phyloP scores from a whole-genome alignment of 2,113 vertebrate species.

The Ceuthmochares aereus region DNA sequence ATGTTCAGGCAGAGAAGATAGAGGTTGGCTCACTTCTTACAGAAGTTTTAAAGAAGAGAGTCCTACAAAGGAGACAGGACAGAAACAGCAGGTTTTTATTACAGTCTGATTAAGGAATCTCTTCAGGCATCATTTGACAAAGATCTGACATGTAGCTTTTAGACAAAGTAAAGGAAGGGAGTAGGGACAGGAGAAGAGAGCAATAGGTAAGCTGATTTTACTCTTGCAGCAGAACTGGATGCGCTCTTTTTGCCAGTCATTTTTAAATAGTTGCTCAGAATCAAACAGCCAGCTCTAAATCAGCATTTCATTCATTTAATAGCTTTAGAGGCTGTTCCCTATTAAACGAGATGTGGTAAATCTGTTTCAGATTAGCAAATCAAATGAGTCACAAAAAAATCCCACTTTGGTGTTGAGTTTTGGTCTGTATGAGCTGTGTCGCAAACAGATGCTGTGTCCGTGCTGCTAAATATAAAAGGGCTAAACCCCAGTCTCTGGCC shows the following conservation, averaged over 20 bases:
- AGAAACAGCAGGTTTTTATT: not conserved
- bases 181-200: not conserved
- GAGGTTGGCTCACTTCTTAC: not conserved
- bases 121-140: not conserved
- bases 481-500: not conserved
- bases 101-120: not conserved
- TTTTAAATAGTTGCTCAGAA: slow-evolving; percentile 44
- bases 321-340: slow-evolving; percentile 36
- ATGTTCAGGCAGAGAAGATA: not conserved
- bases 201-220: not conserved
- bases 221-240: not conserved
- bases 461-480: not conserved
- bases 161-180: not conserved
- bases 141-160: accelerated
- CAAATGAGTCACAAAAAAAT: slow-evolving; percentile 11
- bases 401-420: slow-evolving; percentile 12
- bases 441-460: slow-evolving; percentile 9
- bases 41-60: not conserved
- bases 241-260: not conserved
- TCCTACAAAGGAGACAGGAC: not conserved
- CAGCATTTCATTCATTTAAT: slow-evolving; percentile 36
- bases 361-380: slow-evolving; percentile 58
- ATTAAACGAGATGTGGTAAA: slow-evolving; percentile 26
- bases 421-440: not conserved
- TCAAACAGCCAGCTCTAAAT: not conserved